Percentiles rank a stretch among this genome's conserved stretches.
Conservation (phyloP, 2,888 invertebrate genomes). For the Callosobruchus maculatus region DNA sequence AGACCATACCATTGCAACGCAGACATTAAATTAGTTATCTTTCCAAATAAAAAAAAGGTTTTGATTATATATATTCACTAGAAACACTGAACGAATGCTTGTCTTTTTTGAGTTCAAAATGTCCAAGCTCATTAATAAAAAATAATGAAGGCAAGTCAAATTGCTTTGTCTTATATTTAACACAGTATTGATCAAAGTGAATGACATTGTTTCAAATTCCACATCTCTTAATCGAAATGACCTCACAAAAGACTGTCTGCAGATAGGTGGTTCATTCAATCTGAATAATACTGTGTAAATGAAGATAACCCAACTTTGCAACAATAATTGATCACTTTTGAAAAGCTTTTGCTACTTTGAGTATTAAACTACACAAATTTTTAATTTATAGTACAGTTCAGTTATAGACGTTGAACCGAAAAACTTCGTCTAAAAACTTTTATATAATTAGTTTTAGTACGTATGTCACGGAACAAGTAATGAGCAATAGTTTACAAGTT, state of each 20-base stretch:
- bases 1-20: background rate
- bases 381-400: background rate
- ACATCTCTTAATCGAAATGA: too few relatives aligned
- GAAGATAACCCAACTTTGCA: too few relatives aligned
- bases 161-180: too few relatives aligned
- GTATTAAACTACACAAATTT: background rate
- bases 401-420: background rate
- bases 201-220: too few relatives aligned
- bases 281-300: too few relatives aligned
- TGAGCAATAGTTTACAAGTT: slow-evolving; percentile 18
- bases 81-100: background rate
- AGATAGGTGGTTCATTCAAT: too few relatives aligned
- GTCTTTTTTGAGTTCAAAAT: too few relatives aligned
- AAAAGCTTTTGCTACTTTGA: background rate
- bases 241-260: too few relatives aligned
- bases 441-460: background rate
- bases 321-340: too few relatives aligned
- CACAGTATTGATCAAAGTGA: too few relatives aligned
- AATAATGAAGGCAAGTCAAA: too few relatives aligned
- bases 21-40: background rate
- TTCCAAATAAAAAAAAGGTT: background rate
- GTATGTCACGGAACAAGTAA: slow-evolving; percentile 1
- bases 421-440: background rate
- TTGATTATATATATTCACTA: background rate
- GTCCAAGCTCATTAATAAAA: too few relatives aligned